These are phyloP conservation scores for Drosophila flavopinicola DNA, from an alignment of 2,888 invertebrate species.

Conservation along the genomic window DNA sequence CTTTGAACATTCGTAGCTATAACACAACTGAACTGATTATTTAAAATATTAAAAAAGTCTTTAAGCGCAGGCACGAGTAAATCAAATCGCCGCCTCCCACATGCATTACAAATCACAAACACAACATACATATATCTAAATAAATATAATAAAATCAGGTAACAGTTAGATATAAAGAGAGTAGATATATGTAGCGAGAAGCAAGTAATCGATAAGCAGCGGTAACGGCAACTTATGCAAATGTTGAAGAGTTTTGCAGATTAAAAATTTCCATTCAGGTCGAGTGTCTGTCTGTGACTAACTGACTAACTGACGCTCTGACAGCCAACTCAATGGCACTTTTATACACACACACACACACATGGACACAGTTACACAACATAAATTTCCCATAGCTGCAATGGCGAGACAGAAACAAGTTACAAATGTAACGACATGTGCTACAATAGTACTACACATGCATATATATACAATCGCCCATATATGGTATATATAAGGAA, in stretches of 20 bases:
- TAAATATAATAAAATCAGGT: constrained; percentile 1
- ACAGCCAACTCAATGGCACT: constrained; percentile 53
- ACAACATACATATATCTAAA: constrained; percentile 9
- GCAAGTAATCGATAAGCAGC: constrained; percentile 60
- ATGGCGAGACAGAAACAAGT: constrained; percentile 53
- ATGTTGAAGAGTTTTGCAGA: constrained; percentile 75
- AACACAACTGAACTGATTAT: too few relatives aligned
- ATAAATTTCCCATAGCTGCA: constrained; percentile 48
- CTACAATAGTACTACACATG: constrained; percentile 12
- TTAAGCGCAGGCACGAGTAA: not conserved
- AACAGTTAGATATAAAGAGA: constrained; percentile 5
- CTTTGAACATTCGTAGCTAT: too few relatives aligned
- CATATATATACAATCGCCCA: constrained; percentile 5
- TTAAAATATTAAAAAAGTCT: too few relatives aligned
- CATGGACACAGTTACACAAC: constrained; percentile 22
- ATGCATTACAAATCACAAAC: constrained; percentile 20
- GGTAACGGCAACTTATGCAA: constrained; percentile 66
- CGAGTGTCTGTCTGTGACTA: constrained; percentile 72
- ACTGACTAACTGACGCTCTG: constrained; percentile 46
- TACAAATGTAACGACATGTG: constrained; percentile 61
- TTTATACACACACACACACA: constrained; percentile 29
- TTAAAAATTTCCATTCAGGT: constrained; percentile 77
- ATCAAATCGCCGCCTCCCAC: not conserved
- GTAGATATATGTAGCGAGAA: constrained; percentile 20
- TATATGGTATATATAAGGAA: constrained; percentile 25